Evolutionary conservation across 30 jellyfish, hydroid and myxozoan species (phyloP).

Genomic region (Catostylus mosaicus): DNA sequence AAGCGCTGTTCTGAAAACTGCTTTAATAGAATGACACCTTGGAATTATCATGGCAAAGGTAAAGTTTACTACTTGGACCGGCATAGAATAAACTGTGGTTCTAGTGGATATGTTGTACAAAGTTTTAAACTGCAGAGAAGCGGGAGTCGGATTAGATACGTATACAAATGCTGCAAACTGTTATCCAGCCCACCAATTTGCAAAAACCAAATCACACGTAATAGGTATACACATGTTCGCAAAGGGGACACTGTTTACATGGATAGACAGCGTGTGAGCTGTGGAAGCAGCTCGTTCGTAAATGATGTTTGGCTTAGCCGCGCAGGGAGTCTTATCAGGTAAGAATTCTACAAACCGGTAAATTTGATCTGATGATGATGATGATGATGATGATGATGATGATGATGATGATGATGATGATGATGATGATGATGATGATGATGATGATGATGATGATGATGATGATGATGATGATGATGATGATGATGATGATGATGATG

Average conservation of each 20-base stretch:
- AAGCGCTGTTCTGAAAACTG: background rate
- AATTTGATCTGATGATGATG: too few species aligned
- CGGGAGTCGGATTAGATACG: conserved; percentile 16
- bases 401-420: too few species aligned
- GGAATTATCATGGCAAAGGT: conserved; percentile 9
- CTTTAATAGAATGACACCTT: background rate
- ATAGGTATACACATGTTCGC: conserved; percentile 2
- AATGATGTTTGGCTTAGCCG: conserved; percentile 1
- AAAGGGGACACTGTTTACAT: conserved; percentile 19
- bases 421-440: too few species aligned
- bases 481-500: too few species aligned
- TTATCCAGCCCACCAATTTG: conserved; percentile 1
- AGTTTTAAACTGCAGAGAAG: conserved; percentile 18
- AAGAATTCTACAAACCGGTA: too few species aligned
- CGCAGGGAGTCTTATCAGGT: background rate
- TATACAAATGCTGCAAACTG: conserved; percentile 39
- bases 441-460: too few species aligned
- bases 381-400: too few species aligned
- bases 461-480: too few species aligned
- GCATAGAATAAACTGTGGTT: background rate
- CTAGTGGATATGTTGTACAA: background rate
- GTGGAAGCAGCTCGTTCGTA: conserved; percentile 16
- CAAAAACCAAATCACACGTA: background rate
- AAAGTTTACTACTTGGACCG: background rate
- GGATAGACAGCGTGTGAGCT: conserved; percentile 20